Percentiles rank a stretch among this genome's conserved stretches.
phyloP scores from a whole-genome alignment of 2,113 vertebrate genomes.

The Trichechus manatus region DNA sequence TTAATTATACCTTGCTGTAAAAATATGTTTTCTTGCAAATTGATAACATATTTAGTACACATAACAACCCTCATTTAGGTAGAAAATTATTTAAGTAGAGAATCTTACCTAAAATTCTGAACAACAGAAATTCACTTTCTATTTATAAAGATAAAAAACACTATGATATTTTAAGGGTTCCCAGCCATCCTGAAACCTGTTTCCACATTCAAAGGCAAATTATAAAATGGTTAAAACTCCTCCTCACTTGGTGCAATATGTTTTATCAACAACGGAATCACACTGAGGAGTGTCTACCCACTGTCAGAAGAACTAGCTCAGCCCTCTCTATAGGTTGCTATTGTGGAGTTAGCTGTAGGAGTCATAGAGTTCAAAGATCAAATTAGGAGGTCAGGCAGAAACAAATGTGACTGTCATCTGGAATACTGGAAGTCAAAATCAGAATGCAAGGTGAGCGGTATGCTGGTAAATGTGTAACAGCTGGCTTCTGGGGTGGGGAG shows the following conservation, averaged over 20 bases:
- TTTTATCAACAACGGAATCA: not conserved
- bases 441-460: not conserved
- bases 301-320: not conserved
- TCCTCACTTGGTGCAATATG: not conserved
- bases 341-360: not conserved
- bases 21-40: not conserved
- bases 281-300: not conserved
- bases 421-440: not conserved
- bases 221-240: not conserved
- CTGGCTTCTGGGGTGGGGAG: not conserved
- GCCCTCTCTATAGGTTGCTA: not conserved
- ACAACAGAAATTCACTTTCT: not conserved
- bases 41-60: not conserved
- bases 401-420: not conserved
- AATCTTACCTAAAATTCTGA: not conserved
- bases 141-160: conserved; percentile 13
- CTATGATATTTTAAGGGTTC: not conserved
- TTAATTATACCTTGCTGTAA: not conserved
- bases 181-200: not conserved
- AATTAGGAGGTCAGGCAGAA: not conserved
- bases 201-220: not conserved
- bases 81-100: not conserved
- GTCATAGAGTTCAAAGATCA: not conserved
- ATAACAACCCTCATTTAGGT: not conserved
- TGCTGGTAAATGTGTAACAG: not conserved